These are phyloP conservation scores for Pionites leucogaster DNA, from an alignment of 2,113 vertebrate species.

Conservation along the genomic window DNA sequence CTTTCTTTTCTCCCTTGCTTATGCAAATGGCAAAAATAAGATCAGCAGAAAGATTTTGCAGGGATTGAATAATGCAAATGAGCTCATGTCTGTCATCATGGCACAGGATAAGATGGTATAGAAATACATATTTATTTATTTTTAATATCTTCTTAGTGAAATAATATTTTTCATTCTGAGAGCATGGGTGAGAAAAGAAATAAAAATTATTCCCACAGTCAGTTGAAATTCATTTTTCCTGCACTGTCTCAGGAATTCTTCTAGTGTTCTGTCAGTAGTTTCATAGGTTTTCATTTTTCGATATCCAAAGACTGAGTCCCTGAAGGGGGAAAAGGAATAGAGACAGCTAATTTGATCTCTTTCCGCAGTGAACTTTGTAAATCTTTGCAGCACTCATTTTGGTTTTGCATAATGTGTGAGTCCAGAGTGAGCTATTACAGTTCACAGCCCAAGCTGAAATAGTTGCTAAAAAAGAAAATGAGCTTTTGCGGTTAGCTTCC, in stretches of 20 bases:
- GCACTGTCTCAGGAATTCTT: not conserved
- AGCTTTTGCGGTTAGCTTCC: not conserved
- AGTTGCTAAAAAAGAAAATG: not conserved
- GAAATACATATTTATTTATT: not conserved
- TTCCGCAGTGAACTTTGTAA: conserved; percentile 34
- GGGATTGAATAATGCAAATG: not conserved
- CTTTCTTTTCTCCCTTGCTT: not conserved
- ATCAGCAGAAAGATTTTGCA: not conserved
- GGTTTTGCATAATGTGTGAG: not conserved
- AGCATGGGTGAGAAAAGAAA: not conserved
- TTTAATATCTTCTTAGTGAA: not conserved
- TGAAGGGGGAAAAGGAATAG: not conserved
- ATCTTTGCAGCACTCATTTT: not conserved
- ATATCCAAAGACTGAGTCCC: not conserved
- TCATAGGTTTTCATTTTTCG: not conserved
- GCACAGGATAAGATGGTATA: not conserved
- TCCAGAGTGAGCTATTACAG: not conserved
- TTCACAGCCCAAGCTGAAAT: not conserved
- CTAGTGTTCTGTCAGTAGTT: not conserved
- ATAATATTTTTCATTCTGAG: not conserved
- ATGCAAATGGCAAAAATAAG: not conserved
- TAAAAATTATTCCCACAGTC: not conserved
- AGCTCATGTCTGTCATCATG: not conserved
- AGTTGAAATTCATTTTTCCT: not conserved
- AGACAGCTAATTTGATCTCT: not conserved